These are phyloP conservation scores for Drosophila parthenogenetica DNA, from an alignment of 2,888 invertebrate genomes.

Conservation along the genomic window DNA sequence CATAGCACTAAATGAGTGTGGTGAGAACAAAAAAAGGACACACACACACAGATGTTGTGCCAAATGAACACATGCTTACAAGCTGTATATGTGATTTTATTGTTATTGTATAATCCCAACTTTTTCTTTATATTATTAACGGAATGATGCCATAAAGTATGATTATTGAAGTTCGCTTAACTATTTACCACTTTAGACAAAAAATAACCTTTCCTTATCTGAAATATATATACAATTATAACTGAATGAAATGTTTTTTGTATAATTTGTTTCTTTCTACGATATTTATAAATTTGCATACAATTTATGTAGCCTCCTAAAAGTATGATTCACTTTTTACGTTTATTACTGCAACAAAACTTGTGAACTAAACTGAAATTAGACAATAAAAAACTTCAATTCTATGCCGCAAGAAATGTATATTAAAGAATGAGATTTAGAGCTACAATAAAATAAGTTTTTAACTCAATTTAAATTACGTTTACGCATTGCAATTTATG, in stretches of 20 bases:
- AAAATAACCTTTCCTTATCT: no score
- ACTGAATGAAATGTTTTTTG: neutral
- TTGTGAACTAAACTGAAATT: no score
- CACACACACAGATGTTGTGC: conserved; percentile 7
- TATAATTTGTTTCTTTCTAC: neutral
- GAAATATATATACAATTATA: neutral
- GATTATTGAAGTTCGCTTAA: neutral
- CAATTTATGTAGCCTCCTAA: neutral
- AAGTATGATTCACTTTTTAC: conserved; percentile 1
- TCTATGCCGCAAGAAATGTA: no score
- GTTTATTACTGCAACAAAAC: no score
- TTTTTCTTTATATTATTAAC: neutral
- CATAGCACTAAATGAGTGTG: conserved; percentile 24
- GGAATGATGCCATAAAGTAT: neutral
- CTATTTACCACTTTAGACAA: no score
- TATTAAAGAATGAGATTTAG: no score
- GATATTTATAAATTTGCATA: neutral
- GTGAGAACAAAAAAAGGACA: neutral
- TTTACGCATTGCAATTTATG: neutral
- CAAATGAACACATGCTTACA: conserved; percentile 20
- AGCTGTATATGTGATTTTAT: conserved; percentile 3
- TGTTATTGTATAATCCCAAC: conserved; percentile 14
- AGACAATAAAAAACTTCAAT: no score
- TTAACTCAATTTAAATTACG: no score
- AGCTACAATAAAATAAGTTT: no score